A percentile compares a stretch with the other conserved stretches of the same genome.
phyloP scores from a whole-genome alignment of 2,797 vertebrate genomes.

The Bryconaethiops microstoma region DNA sequence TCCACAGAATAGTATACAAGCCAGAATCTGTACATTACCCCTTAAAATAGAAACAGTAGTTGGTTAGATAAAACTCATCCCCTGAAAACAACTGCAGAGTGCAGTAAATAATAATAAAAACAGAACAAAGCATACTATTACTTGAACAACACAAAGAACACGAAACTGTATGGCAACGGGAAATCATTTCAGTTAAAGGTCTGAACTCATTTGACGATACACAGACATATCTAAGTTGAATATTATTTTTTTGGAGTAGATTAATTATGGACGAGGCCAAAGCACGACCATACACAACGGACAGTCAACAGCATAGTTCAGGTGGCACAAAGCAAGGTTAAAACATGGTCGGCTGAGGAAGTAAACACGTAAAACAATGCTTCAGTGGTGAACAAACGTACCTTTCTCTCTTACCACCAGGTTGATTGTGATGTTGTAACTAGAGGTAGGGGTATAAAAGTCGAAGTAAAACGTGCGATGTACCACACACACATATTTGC shows the following conservation, averaged over 20 bases:
- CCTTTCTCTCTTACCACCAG: constrained; percentile 79
- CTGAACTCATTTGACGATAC: neutral
- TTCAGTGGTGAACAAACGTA: constrained; percentile 11
- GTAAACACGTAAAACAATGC: neutral
- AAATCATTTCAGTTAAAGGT: constrained; percentile 1
- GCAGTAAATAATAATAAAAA: constrained; percentile 69
- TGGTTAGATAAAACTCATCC: constrained; percentile 75
- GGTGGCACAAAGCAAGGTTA: neutral
- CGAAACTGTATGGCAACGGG: constrained; percentile 13
- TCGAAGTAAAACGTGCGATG: constrained; percentile 84
- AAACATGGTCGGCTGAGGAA: neutral
- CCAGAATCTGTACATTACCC: constrained; percentile 73
- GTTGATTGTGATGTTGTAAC: constrained; percentile 73
- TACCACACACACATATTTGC: constrained; percentile 85
- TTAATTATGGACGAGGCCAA: neutral
- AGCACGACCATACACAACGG: constrained; percentile 13
- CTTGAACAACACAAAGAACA: constrained; percentile 63
- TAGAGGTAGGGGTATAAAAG: constrained; percentile 76
- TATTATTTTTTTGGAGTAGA: constrained; percentile 31
- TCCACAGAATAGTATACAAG: constrained; percentile 68
- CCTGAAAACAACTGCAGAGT: constrained; percentile 68
- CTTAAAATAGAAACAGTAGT: constrained; percentile 74
- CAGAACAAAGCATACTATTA: constrained; percentile 76
- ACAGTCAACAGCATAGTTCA: constrained; percentile 11
- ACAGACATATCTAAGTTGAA: neutral